A percentile compares a stretch with the other conserved stretches of the same genome.
phyloP scores from a whole-genome alignment of 2,113 vertebrate genomes.

The Zapornia atra region DNA sequence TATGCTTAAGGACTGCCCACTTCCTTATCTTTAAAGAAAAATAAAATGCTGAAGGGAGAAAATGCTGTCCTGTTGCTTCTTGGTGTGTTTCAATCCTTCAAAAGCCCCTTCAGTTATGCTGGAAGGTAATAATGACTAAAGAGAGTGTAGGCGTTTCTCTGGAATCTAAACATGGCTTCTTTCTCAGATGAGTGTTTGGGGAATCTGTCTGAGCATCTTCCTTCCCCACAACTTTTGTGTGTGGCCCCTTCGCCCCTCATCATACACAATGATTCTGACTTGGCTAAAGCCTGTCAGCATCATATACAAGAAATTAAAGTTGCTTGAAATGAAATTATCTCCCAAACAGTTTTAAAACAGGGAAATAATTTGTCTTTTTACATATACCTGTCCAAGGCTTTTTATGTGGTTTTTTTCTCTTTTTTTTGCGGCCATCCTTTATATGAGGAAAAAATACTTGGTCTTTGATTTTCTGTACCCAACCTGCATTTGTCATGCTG shows the following conservation, averaged over 20 bases:
- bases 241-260: background rate
- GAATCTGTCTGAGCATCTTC: conserved; percentile 14
- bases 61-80: background rate
- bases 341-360: background rate
- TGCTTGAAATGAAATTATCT: background rate
- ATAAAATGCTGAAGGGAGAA: background rate
- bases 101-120: conserved; percentile 12
- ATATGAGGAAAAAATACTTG: background rate
- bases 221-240: background rate
- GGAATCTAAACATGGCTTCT: background rate
- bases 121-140: background rate
- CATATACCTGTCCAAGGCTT: background rate
- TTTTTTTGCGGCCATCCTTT: background rate
- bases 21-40: conserved; percentile 1
- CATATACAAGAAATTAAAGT: background rate
- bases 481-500: conserved; percentile 24
- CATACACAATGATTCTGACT: background rate
- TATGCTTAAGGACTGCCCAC: background rate
- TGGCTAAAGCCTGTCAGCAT: background rate
- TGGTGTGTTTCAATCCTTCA: background rate
- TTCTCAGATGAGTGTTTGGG: conserved; percentile 1
- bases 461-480: conserved; percentile 26
- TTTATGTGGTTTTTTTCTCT: background rate
- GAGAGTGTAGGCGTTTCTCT: background rate
- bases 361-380: background rate